Conservation (phyloP, 2,888 invertebrate species). For the Ametastegia equiseti region DNA sequence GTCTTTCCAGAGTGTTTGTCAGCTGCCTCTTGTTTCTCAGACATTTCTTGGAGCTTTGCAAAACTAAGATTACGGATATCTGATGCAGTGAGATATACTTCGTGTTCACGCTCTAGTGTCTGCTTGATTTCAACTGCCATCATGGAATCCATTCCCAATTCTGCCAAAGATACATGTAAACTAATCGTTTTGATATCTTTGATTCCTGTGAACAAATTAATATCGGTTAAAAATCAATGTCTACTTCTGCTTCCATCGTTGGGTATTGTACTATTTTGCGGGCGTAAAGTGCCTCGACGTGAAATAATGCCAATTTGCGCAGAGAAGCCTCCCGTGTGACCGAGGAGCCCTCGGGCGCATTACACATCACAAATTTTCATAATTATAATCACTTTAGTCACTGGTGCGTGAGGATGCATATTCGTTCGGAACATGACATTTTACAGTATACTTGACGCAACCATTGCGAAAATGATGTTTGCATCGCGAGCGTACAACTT, state of each 20-base stretch:
- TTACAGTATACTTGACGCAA: too few relatives aligned
- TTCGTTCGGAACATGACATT: too few relatives aligned
- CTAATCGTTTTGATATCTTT: conserved; percentile 81
- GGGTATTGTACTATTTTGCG: too few relatives aligned
- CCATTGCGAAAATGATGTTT: neutral
- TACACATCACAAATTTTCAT: too few relatives aligned
- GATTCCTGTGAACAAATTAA: conserved; percentile 63
- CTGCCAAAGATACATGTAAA: conserved; percentile 85
- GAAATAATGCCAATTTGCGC: too few relatives aligned
- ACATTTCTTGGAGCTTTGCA: conserved; percentile 76
- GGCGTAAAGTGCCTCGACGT: too few relatives aligned
- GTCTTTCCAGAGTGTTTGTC: neutral
- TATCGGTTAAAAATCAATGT: neutral
- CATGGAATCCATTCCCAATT: conserved; percentile 95
- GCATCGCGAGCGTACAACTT: neutral
- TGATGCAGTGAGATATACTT: conserved; percentile 88
- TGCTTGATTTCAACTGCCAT: conserved; percentile 97
- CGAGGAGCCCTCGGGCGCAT: too few relatives aligned
- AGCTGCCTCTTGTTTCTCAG: neutral
- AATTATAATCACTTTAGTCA: too few relatives aligned
- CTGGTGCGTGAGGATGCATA: too few relatives aligned
- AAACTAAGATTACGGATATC: conserved; percentile 89
- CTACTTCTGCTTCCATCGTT: too few relatives aligned
- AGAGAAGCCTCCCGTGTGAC: too few relatives aligned
- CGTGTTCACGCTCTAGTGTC: conserved; percentile 89